Percentiles rank a stretch among this genome's conserved stretches.
Evolutionary conservation across 2,797 vertebrate species (phyloP).

Genomic region (Gobio occitaniae): DNA sequence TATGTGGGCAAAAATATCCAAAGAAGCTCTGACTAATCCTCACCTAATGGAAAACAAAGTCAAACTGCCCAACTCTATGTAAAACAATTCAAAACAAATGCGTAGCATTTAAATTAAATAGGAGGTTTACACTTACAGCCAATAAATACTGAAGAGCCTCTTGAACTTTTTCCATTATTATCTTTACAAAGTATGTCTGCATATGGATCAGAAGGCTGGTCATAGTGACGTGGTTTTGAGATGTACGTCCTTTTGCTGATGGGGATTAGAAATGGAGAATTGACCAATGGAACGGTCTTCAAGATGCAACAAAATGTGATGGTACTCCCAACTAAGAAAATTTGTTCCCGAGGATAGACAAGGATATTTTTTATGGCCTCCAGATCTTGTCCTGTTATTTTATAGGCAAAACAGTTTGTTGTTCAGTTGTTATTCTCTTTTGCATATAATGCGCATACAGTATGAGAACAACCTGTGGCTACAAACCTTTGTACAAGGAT

Average conservation of each 20-base stretch:
- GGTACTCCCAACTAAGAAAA: constrained; percentile 56
- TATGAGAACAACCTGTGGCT: neutral
- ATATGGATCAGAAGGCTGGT: accelerated
- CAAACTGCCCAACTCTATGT: neutral
- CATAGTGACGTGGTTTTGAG: constrained; percentile 49
- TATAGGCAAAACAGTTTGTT: neutral
- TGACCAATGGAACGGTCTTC: neutral
- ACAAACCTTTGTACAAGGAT: constrained; percentile 58
- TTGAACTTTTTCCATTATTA: accelerated
- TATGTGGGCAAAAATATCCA: neutral
- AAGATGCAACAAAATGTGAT: constrained; percentile 74
- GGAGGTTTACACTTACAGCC: constrained; percentile 70
- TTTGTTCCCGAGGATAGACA: constrained; percentile 62
- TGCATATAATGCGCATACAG: neutral
- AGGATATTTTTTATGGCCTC: accelerated
- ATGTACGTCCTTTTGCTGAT: constrained; percentile 60
- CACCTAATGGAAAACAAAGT: neutral
- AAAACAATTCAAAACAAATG: neutral
- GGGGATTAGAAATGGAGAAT: accelerated
- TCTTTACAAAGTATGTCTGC: neutral
- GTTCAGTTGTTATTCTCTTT: constrained; percentile 8
- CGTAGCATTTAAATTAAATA: neutral
- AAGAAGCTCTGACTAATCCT: neutral
- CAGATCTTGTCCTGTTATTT: constrained; percentile 40
- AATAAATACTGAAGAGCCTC: constrained; percentile 44